phyloP scores from a whole-genome alignment of 2,113 vertebrate genomes.

The human (Homo sapiens) region GRCh38 chr13:31979501-31980000 shows the following conservation, averaged over 20 bases:
- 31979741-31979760: neutral
- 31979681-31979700: neutral
- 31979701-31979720: neutral
- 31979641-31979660: slow-evolving; percentile 6
- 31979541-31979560: neutral
- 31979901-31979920: slow-evolving; percentile 26
- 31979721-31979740: neutral
- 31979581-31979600: neutral
- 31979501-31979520: neutral
- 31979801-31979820: neutral
- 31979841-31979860: neutral
- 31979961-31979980: neutral
- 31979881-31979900: neutral
- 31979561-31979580: neutral
- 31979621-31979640: neutral
- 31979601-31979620: slow-evolving; percentile 12
- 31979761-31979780: neutral
- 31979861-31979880: slow-evolving; percentile 8
- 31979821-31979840: neutral
- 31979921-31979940: neutral
- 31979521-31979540: neutral
- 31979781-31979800: neutral
- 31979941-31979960: neutral
- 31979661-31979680: neutral
- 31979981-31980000: neutral